Conservation (phyloP, 2,113 vertebrate genomes). For the Sphaerodactylus townsendi region DNA sequence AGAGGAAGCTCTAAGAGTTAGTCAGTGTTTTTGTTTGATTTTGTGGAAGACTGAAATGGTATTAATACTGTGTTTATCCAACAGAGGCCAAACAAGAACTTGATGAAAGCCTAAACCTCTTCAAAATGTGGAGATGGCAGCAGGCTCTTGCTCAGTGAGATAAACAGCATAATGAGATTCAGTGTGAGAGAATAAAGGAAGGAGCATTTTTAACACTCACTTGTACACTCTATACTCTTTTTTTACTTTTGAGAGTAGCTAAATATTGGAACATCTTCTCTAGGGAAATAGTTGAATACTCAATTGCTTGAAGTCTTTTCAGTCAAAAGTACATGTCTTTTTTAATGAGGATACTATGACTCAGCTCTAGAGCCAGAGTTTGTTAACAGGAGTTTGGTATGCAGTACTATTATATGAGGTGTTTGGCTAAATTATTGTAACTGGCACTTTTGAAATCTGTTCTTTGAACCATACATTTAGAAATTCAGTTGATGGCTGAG, state of each 20-base stretch:
- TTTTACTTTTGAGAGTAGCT: neutral
- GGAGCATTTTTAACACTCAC: no score
- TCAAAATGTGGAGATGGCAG: no score
- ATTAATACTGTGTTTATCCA: neutral
- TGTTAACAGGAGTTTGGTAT: no score
- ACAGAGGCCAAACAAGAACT: neutral
- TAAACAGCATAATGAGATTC: no score
- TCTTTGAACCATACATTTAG: conserved; percentile 1
- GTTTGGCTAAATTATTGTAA: no score
- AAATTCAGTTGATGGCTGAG: neutral
- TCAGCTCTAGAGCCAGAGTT: neutral
- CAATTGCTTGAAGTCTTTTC: neutral
- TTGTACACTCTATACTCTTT: no score
- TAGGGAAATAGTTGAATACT: neutral
- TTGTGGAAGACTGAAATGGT: neutral
- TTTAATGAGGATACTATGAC: neutral
- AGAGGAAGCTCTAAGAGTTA: neutral
- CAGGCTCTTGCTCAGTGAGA: no score
- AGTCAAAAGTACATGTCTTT: neutral
- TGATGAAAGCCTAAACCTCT: no score
- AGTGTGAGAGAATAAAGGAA: no score
- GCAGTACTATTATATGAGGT: no score
- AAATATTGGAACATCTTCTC: neutral
- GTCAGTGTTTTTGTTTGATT: neutral
- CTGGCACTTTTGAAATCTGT: no score